A percentile compares a stretch with the other conserved stretches of the same genome.
These are phyloP conservation scores for Phyllostomus hastatus DNA, from an alignment of 2,113 vertebrate species.

Conservation along the genomic window DNA sequence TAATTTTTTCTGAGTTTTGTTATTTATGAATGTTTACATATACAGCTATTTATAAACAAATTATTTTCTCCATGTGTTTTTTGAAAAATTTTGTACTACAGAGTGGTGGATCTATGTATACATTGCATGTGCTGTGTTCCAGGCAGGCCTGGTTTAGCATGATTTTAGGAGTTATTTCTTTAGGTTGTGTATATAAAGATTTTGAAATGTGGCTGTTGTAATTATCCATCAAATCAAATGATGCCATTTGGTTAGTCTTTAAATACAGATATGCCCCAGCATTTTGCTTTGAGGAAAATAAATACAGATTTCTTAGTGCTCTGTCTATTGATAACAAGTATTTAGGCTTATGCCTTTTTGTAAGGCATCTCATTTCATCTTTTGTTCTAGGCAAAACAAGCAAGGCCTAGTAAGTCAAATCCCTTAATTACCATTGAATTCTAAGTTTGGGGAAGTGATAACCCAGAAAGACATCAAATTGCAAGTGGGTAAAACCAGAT, in stretches of 20 bases:
- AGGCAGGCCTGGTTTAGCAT: neutral
- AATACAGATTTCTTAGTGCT: conserved; percentile 9
- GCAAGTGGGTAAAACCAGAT: neutral
- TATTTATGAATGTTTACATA: neutral
- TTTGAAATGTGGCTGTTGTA: neutral
- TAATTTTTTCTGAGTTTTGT: conserved; percentile 6
- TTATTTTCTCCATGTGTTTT: neutral
- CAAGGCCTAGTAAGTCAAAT: conserved; percentile 7
- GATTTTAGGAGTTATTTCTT: neutral
- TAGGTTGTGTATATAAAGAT: neutral
- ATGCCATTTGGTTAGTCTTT: neutral
- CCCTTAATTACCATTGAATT: neutral
- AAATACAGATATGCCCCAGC: neutral
- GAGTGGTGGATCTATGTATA: neutral
- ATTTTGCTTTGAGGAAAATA: conserved; percentile 38
- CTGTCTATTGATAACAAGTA: neutral
- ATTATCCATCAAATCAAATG: neutral
- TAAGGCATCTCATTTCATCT: neutral
- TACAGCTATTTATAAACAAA: neutral
- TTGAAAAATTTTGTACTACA: neutral
- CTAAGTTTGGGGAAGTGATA: neutral
- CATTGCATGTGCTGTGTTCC: neutral
- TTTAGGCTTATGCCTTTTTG: neutral
- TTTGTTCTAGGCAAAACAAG: neutral
- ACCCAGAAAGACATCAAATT: neutral